Evolutionary conservation across 2,888 invertebrate species (phyloP).

Genomic region (Rugalucina vietnamica): DNA sequence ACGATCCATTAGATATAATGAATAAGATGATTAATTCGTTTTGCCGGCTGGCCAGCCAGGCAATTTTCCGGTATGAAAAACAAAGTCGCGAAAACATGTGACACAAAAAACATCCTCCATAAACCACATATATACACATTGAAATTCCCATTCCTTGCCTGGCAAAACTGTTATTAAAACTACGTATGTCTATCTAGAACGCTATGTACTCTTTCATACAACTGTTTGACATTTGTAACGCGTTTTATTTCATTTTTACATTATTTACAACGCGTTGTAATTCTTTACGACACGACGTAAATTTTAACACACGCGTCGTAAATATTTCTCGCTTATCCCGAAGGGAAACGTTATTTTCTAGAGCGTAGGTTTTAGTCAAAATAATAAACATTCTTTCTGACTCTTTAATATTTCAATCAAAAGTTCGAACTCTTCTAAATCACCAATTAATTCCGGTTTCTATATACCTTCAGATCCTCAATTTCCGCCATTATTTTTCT

Average conservation of each 20-base stretch:
- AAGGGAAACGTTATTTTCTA: too few species aligned
- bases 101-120: background rate
- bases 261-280: constrained; percentile 55
- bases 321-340: background rate
- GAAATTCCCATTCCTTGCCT: background rate
- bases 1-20: too few species aligned
- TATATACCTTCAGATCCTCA: constrained; percentile 75
- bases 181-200: background rate
- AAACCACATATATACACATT: background rate
- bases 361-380: too few species aligned
- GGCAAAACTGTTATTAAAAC: background rate
- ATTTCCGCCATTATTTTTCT: constrained; percentile 79
- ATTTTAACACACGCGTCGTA: constrained; percentile 30
- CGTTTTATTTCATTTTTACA: background rate
- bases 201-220: background rate
- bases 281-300: constrained; percentile 55
- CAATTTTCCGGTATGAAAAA: too few species aligned
- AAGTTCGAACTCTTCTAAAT: too few species aligned
- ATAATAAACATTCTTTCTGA: too few species aligned
- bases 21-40: too few species aligned
- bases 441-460: constrained; percentile 4
- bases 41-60: too few species aligned
- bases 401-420: too few species aligned
- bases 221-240: background rate
- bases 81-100: background rate